Conservation (phyloP, 2,888 invertebrate genomes). For the Spialia ferax region DNA sequence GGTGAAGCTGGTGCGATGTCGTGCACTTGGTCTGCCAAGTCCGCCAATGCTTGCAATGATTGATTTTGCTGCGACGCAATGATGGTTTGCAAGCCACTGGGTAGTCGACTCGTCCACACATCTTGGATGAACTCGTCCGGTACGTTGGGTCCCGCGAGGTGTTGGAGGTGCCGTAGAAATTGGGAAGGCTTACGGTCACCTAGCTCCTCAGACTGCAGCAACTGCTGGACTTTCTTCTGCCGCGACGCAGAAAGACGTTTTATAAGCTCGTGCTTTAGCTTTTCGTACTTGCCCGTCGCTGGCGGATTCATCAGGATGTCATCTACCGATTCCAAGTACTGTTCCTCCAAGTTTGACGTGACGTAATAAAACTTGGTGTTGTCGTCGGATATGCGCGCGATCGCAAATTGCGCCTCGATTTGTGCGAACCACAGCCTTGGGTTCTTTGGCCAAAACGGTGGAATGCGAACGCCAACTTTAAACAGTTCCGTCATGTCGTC, state of each 20-base stretch:
- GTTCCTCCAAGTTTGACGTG: not conserved
- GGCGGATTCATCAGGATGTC: not conserved
- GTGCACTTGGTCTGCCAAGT: not conserved
- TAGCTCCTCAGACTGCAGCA: constrained; percentile 4
- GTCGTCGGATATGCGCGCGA: not conserved
- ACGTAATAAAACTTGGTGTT: not conserved
- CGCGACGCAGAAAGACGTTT: not conserved
- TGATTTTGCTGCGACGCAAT: not conserved
- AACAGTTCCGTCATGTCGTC: constrained; percentile 1
- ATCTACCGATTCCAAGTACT: not conserved
- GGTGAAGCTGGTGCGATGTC: not conserved
- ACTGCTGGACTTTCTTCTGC: constrained; percentile 1
- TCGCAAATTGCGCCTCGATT: not conserved
- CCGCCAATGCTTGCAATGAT: not conserved
- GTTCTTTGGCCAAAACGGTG: constrained; percentile 7
- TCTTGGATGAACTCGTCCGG: not conserved
- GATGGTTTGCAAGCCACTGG: not conserved
- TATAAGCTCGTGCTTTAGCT: not conserved
- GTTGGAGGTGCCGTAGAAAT: constrained; percentile 11
- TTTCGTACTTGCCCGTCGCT: not conserved
- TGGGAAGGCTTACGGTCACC: constrained; percentile 24
- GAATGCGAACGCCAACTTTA: not conserved
- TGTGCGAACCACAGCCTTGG: not conserved
- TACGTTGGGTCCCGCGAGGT: constrained; percentile 6
- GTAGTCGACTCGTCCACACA: not conserved